phyloP scores from a whole-genome alignment of 2,888 invertebrate genomes.

The Hyppa rectilinea region DNA sequence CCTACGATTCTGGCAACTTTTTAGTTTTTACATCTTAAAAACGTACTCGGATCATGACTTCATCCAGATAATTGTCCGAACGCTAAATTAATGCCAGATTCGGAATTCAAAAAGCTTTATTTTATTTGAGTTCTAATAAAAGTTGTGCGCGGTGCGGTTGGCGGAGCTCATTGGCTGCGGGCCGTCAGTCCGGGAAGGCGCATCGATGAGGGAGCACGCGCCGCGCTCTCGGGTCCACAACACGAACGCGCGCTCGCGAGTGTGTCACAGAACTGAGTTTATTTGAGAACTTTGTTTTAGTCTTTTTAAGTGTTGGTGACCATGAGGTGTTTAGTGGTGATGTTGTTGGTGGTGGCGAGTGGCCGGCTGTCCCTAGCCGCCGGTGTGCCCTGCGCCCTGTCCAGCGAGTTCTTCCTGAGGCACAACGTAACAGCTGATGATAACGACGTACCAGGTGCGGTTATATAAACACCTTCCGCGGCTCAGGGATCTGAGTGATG shows the following conservation, averaged over 20 bases:
- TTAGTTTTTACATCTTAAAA: slow-evolving; percentile 58
- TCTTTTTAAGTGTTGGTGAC: slow-evolving; percentile 77
- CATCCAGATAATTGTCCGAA: slow-evolving; percentile 72
- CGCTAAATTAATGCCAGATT: slow-evolving; percentile 76
- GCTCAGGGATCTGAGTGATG: slow-evolving; percentile 34
- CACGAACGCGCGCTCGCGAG: slow-evolving; percentile 83
- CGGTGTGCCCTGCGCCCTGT: slow-evolving; percentile 79
- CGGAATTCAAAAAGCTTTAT: slow-evolving; percentile 75
- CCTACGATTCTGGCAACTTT: slow-evolving; percentile 59
- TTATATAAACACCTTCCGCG: slow-evolving; percentile 71
- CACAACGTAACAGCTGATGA: slow-evolving; percentile 89
- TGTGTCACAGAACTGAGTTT: slow-evolving; percentile 76
- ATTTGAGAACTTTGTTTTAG: slow-evolving; percentile 74
- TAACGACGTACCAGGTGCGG: slow-evolving; percentile 86
- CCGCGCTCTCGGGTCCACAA: slow-evolving; percentile 73
- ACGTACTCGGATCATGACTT: slow-evolving; percentile 70
- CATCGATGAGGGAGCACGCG: slow-evolving; percentile 86
- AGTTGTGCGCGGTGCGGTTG: slow-evolving; percentile 73
- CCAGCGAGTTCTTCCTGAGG: slow-evolving; percentile 84
- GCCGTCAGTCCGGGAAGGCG: slow-evolving; percentile 84
- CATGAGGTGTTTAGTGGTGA: slow-evolving; percentile 86
- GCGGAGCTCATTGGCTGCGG: slow-evolving; percentile 65
- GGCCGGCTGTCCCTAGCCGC: slow-evolving; percentile 75
- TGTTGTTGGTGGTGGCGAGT: slow-evolving; percentile 79
- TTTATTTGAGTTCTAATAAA: slow-evolving; percentile 84